A percentile compares a stretch with the other conserved stretches of the same genome.
Evolutionary conservation across 2,888 invertebrate genomes (phyloP).

Genomic region (Euspilapteryx auroguttella): DNA sequence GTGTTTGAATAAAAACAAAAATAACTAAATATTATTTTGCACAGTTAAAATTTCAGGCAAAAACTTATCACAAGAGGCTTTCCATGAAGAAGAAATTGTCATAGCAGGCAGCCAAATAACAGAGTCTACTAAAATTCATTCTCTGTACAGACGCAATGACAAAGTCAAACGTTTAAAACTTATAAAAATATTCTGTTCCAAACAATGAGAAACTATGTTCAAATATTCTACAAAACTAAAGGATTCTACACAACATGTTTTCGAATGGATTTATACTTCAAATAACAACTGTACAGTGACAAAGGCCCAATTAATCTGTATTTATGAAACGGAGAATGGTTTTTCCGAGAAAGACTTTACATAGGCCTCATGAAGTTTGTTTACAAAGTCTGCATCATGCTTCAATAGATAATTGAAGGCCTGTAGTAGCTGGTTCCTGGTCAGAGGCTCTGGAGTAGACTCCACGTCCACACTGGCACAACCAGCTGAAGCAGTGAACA

Average conservation of each 20-base stretch:
- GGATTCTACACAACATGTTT: slow-evolving; percentile 33
- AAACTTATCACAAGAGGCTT: slow-evolving; percentile 48
- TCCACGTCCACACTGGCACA: slow-evolving; percentile 31
- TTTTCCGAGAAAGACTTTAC: slow-evolving; percentile 80
- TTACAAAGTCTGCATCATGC: slow-evolving; percentile 86
- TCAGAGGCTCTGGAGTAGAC: slow-evolving; percentile 70
- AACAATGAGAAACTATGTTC: slow-evolving; percentile 20
- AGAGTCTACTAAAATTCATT: slow-evolving; percentile 41
- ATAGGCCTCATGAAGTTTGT: slow-evolving; percentile 90
- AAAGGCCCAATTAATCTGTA: slow-evolving; percentile 19
- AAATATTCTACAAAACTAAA: slow-evolving; percentile 35
- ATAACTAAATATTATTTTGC: no score
- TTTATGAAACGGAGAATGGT: slow-evolving; percentile 51
- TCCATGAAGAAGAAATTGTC: slow-evolving; percentile 20
- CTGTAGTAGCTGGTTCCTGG: slow-evolving; percentile 85
- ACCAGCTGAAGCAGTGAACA: slow-evolving; percentile 74
- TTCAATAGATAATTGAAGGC: slow-evolving; percentile 85
- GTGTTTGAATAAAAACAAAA: not conserved
- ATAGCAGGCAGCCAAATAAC: slow-evolving; percentile 20
- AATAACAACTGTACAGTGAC: slow-evolving; percentile 51
- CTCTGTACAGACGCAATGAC: slow-evolving; percentile 37
- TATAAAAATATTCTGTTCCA: slow-evolving; percentile 50
- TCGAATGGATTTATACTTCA: slow-evolving; percentile 41
- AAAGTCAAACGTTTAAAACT: slow-evolving; percentile 52
- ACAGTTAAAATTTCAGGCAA: slow-evolving; percentile 19